Evolutionary conservation across 2,113 vertebrate species (phyloP).

Genomic region (Sinocyclocheilus anshuiensis): DNA sequence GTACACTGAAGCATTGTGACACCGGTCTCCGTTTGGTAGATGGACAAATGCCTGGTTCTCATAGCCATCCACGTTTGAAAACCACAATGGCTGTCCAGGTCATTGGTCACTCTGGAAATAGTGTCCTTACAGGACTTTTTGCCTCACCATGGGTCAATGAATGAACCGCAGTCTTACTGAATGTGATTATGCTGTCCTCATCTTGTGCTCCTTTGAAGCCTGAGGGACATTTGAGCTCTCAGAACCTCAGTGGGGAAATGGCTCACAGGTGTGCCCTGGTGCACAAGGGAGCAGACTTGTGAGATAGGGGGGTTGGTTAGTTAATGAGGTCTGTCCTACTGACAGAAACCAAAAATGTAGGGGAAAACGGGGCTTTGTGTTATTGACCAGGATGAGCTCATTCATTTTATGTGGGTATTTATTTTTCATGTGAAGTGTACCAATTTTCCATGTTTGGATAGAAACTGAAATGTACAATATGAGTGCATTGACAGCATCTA

Average conservation of each 20-base stretch:
- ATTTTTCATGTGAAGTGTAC: not conserved
- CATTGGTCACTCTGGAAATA: constrained; percentile 25
- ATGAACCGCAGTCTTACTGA: constrained; percentile 29
- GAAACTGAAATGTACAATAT: not conserved
- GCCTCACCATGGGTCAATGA: constrained; percentile 46
- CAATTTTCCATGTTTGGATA: not conserved
- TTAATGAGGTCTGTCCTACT: constrained; percentile 41
- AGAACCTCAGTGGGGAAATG: constrained; percentile 69
- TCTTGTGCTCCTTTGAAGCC: constrained; percentile 54
- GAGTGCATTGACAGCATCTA: not conserved
- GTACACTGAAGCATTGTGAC: constrained; percentile 9
- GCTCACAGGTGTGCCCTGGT: constrained; percentile 73
- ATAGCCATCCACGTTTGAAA: not conserved
- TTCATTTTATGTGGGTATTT: not conserved
- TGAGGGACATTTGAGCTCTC: constrained; percentile 57
- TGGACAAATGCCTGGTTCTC: constrained; percentile 8
- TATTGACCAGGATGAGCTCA: not conserved
- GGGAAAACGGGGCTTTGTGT: constrained; percentile 43
- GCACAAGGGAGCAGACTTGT: constrained; percentile 63
- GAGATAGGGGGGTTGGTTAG: constrained; percentile 49
- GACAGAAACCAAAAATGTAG: constrained; percentile 64
- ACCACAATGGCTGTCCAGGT: constrained; percentile 14
- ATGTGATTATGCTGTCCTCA: constrained; percentile 54
- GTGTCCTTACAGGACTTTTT: constrained; percentile 28
- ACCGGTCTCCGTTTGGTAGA: constrained; percentile 1